Evolutionary conservation across 2,888 invertebrate species (phyloP).

Genomic region (Drosophila trichaetosa): DNA sequence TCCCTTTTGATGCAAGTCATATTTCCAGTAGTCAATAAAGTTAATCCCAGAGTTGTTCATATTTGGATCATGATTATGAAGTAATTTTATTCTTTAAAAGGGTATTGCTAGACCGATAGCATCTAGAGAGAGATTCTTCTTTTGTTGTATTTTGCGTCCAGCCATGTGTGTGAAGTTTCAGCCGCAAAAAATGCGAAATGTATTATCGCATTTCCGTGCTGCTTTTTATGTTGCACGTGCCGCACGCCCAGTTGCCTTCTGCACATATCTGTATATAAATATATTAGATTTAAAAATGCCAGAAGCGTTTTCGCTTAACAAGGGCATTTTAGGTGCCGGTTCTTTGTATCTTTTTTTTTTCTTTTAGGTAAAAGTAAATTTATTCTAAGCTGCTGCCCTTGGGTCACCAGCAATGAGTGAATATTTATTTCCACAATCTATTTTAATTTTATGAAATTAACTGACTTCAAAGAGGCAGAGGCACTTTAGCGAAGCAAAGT

Average conservation of each 20-base stretch:
- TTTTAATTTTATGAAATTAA: constrained; percentile 52
- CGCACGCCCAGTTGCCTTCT: constrained; percentile 23
- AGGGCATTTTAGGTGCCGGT: constrained; percentile 56
- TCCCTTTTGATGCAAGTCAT: not conserved
- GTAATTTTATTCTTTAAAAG: not conserved
- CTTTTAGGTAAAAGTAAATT: constrained; percentile 8
- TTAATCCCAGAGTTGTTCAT: no score
- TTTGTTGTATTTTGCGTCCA: constrained; percentile 25
- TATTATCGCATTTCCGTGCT: constrained; percentile 54
- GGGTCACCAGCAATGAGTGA: constrained; percentile 26
- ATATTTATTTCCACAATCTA: constrained; percentile 55
- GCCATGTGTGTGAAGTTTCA: constrained; percentile 47
- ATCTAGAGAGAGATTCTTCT: not conserved
- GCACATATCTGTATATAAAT: constrained; percentile 1
- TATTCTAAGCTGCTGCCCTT: constrained; percentile 10
- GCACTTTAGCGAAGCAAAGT: constrained; percentile 5
- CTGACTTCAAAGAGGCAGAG: constrained; percentile 21
- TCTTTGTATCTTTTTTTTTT: constrained; percentile 1
- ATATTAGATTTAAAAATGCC: constrained; percentile 74
- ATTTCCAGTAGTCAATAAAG: not conserved
- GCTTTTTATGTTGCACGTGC: constrained; percentile 59
- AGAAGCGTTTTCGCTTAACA: constrained; percentile 65
- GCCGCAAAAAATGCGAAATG: constrained; percentile 31
- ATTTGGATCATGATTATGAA: not conserved
- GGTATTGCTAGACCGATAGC: not conserved